Base-by-base conservation (phyloP, 1,140 invertebrate species). In the Lordiphosa collinella region DNA sequence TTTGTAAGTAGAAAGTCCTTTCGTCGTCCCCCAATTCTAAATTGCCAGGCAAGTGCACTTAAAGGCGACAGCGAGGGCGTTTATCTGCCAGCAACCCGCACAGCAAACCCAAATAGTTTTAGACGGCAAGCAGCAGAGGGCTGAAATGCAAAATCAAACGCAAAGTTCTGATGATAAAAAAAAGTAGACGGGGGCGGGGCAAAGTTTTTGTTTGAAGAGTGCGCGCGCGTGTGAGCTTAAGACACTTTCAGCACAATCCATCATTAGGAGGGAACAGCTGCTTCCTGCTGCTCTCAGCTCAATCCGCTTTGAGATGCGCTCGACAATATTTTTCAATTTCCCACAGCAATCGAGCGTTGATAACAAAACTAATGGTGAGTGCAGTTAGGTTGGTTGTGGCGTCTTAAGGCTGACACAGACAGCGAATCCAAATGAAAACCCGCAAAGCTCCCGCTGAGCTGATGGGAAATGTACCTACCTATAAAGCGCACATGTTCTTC, bases 271-370 rank as follows among this genome's bases (percentile, higher is more conserved):
- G 53, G 43, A 44, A 37, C 12, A 49, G 47, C 22, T 12, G 38
- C 12, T 29, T 54, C 59, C 61, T 32, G 18, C 48, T 14, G 22
- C 34, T 38, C 38, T 54, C 31, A 49, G 49, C 62, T 61, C 53
- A 57, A 69, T 58, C 37, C 68, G 35, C 62, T 56, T 59, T 62
- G 14, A 48, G 37, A 52, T 31, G 31, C 57, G 50, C 31, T 47
- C 68, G 57, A 84, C 79, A 85, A 84, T 84, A 65, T 78, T 84
- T 84, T 84, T 84, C 78, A 84, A 84, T 84, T 84, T 84, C 78
- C 78, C 47, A 36, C 59, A 84, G 72, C 74, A 84, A 84, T 84
- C 76, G 71, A 82, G 76, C 76, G 76, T 82, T 80, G 76, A 80
- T 76, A 80, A 68, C 66, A 82, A 80, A 29, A 82, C 78, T 79